These are phyloP conservation scores for Hypsopygia costalis DNA, from an alignment of 2,888 invertebrate genomes.

Conservation along the genomic window DNA sequence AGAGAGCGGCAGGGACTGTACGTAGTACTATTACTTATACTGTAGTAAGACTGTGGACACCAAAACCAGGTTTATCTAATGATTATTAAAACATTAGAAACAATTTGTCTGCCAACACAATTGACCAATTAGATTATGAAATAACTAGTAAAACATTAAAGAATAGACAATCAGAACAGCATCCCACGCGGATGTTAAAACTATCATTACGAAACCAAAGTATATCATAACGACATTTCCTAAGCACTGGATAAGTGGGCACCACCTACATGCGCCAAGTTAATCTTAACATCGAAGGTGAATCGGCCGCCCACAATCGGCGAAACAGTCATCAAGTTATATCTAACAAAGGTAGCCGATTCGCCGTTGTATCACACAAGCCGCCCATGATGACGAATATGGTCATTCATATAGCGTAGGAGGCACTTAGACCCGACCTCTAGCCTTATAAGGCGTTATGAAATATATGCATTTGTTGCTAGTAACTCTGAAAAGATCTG, in stretches of 20 bases:
- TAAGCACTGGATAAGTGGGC: slow-evolving; percentile 44
- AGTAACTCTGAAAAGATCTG: not conserved
- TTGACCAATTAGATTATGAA: slow-evolving; percentile 16
- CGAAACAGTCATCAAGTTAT: slow-evolving; percentile 57
- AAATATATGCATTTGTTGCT: slow-evolving; percentile 29
- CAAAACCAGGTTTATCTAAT: too few species aligned
- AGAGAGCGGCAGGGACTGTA: too few species aligned
- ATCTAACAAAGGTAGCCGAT: slow-evolving; percentile 72
- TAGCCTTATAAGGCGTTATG: slow-evolving; percentile 52
- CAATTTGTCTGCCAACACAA: not conserved
- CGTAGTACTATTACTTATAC: too few species aligned
- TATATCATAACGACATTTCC: slow-evolving; percentile 44
- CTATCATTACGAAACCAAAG: slow-evolving; percentile 47
- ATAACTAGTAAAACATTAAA: slow-evolving; percentile 14
- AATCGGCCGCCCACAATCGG: slow-evolving; percentile 66
- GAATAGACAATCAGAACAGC: slow-evolving; percentile 11
- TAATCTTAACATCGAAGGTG: slow-evolving; percentile 71
- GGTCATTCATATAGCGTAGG: slow-evolving; percentile 74
- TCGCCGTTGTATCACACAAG: slow-evolving; percentile 62
- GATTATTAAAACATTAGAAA: not conserved
- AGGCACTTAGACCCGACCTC: slow-evolving; percentile 58
- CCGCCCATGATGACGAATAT: slow-evolving; percentile 71
- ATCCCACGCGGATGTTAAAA: slow-evolving; percentile 39
- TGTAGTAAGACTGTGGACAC: too few species aligned
- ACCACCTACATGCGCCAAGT: slow-evolving; percentile 58